A percentile compares a stretch with the other conserved stretches of the same genome.
These are phyloP conservation scores for Cephalopterus ornatus DNA, from an alignment of 2,113 vertebrate species.

Conservation along the genomic window DNA sequence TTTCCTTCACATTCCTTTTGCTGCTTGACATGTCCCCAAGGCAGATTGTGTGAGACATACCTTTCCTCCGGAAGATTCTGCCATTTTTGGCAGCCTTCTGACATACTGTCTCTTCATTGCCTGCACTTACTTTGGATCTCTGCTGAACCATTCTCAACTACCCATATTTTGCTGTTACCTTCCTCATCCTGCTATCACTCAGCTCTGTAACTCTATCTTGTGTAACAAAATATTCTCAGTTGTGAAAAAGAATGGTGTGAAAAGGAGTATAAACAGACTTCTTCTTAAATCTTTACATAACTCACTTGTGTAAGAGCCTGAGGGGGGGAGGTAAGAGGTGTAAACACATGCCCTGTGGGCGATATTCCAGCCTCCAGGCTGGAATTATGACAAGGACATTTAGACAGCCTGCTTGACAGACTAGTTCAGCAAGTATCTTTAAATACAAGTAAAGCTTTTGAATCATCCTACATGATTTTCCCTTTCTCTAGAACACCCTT, in stretches of 20 bases:
- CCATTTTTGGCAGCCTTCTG: slow-evolving; percentile 31
- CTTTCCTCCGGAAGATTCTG: not conserved
- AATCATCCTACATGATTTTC: not conserved
- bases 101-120: not conserved
- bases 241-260: not conserved
- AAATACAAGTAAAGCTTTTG: not conserved
- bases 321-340: not conserved
- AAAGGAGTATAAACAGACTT: not conserved
- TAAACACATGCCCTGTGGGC: not conserved
- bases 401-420: slow-evolving; percentile 28
- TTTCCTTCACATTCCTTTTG: slow-evolving; percentile 5
- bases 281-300: slow-evolving; percentile 11
- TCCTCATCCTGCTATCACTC: not conserved
- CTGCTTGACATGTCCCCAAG: slow-evolving; percentile 9
- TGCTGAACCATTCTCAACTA: not conserved
- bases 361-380: slow-evolving; percentile 27
- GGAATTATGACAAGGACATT: slow-evolving; percentile 23
- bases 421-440: not conserved
- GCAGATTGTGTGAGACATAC: slow-evolving; percentile 14
- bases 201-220: not conserved
- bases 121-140: not conserved
- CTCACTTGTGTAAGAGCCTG: not conserved
- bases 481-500: not conserved
- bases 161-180: not conserved
- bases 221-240: not conserved